A percentile compares a stretch with the other conserved stretches of the same genome.
These are phyloP conservation scores for Anodontia alba DNA, from an alignment of 2,888 invertebrate genomes.

Conservation along the genomic window DNA sequence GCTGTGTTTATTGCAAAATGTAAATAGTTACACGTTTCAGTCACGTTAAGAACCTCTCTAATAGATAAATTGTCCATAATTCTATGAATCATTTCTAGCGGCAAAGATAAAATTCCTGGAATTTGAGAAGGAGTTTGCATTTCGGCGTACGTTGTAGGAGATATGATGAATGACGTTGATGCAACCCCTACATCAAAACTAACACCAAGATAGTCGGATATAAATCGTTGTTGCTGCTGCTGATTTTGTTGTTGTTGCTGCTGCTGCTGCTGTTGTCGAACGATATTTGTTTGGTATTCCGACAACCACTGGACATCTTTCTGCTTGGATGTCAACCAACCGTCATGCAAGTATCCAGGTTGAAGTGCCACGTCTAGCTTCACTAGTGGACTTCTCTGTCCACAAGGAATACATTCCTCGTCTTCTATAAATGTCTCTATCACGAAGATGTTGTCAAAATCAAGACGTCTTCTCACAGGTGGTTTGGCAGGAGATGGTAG, in stretches of 20 bases:
- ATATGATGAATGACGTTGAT: not conserved
- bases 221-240: not conserved
- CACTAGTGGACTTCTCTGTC: not conserved
- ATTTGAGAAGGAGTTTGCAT: not conserved
- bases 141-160: not conserved
- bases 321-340: not conserved
- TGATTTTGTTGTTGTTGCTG: no score
- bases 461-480: not conserved
- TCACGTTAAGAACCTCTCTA: not conserved
- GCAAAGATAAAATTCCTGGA: not conserved
- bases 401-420: not conserved
- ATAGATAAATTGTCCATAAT: not conserved
- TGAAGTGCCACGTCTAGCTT: not conserved
- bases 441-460: not conserved
- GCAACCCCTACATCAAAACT: not conserved
- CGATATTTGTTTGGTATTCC: not conserved
- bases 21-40: not conserved
- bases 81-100: not conserved
- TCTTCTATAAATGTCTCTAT: not conserved
- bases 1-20: not conserved
- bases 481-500: not conserved
- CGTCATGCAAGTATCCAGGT: not conserved
- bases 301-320: not conserved
- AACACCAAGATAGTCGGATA: not conserved
- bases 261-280: no score